Base-by-base conservation (phyloP, 2,888 invertebrate species). In the Dolichomitus sp. region DNA sequence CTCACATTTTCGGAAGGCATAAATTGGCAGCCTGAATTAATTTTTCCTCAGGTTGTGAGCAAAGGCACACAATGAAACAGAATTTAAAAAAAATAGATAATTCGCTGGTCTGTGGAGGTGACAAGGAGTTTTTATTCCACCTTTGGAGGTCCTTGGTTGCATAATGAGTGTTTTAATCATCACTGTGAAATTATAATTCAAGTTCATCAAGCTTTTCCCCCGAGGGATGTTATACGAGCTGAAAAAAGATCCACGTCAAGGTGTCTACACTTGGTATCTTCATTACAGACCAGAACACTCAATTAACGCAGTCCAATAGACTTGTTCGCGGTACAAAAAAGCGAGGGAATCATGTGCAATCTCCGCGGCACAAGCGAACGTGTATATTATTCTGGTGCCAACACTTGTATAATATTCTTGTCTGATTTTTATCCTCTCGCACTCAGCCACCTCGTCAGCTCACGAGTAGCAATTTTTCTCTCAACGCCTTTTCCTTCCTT, bases 401-500 rank as follows among this genome's bases (percentile, higher is more conserved):
- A 59, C 72, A 33, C 59, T 17, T 17, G 72, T 72, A 72, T 48
- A 69, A 63, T 69, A 66, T 68, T 72, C 54, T 48, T 59, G 57
- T 66, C 66, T 68, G 73, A 77, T 81, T 81, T 70, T 70, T 76
- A 69, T 70, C 48, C 54, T 40, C 68, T 73, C 61, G 54, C 66
- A 42, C 66, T 74, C 57, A 65, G 61, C 52, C 42, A 68, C 57
- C 72, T 61, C 52, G 27, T 48, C 61, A 79, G 72, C 42, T 45
- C 50, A 59, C 70, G 33, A 52, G 50, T 59, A 66, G 81, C 66
- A 81, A 83, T 83, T 85, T 85, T 81, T 81, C 78, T 83, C 75
- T 23, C 65, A 68, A 19, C 40, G 70, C 37, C 57, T 57, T 17
- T n/a, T 45, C n/a, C 45, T n/a, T 54, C 42, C 54, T 37, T 17